Conservation (phyloP, 2,113 vertebrate genomes). For the Bufo gargarizans region DNA sequence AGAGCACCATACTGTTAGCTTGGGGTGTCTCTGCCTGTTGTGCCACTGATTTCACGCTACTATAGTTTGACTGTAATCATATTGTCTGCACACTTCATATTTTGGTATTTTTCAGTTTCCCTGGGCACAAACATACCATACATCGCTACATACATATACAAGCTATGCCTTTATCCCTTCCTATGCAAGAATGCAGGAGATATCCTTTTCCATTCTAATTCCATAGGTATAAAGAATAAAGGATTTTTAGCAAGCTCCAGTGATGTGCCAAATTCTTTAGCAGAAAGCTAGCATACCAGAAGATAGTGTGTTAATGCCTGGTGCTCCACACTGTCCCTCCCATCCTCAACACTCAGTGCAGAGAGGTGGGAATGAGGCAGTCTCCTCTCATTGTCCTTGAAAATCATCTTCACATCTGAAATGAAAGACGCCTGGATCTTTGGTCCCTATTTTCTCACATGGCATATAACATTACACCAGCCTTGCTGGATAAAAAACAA, state of each 20-base stretch:
- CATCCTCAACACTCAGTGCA: constrained; percentile 34
- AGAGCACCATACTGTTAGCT: neutral
- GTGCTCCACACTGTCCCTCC: constrained; percentile 37
- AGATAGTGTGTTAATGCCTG: constrained; percentile 25
- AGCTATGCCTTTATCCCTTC: neutral
- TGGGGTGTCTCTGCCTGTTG: too few relatives aligned
- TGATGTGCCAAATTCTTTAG: constrained; percentile 12
- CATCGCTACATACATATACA: neutral
- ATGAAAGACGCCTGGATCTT: neutral
- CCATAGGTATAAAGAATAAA: neutral
- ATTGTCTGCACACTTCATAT: neutral
- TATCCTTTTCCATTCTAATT: neutral
- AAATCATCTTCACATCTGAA: constrained; percentile 40
- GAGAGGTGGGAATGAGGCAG: constrained; percentile 46
- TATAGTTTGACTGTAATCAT: neutral
- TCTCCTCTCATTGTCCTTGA: constrained; percentile 50
- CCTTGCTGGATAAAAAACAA: neutral
- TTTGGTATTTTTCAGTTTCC: neutral
- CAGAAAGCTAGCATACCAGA: constrained; percentile 2
- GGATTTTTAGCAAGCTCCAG: neutral
- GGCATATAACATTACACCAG: neutral
- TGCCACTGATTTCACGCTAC: too few relatives aligned
- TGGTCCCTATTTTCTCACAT: neutral
- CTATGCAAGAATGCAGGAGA: neutral
- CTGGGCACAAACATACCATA: neutral